Evolutionary conservation across 2,113 vertebrate species (phyloP).

Genomic region (Saccopteryx leptura): DNA sequence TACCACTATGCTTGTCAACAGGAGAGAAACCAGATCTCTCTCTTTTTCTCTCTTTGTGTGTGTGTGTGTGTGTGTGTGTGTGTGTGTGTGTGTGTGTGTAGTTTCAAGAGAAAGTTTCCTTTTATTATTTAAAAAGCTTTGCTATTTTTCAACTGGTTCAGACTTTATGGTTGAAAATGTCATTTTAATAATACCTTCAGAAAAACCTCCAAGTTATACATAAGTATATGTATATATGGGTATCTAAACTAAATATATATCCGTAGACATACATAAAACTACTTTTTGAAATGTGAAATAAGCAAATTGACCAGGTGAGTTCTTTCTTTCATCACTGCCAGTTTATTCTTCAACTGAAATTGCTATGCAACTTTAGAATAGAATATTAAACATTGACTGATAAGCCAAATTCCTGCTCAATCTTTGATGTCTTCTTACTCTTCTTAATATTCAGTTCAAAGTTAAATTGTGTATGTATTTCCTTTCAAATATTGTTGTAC

Average conservation of each 20-base stretch:
- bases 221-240: background rate
- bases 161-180: background rate
- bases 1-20: background rate
- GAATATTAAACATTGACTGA: background rate
- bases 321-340: background rate
- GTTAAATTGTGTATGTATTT: background rate
- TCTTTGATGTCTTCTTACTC: background rate
- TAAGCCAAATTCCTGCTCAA: background rate
- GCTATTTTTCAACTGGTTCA: background rate
- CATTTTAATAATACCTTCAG: background rate
- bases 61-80: background rate
- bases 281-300: background rate
- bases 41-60: no score
- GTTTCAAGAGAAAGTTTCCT: background rate
- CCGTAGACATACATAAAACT: background rate
- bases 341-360: conserved; percentile 6
- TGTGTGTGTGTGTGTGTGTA: no score
- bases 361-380: background rate
- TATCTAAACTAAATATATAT: background rate
- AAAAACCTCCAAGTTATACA: background rate
- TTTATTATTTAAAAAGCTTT: background rate
- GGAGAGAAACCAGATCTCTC: background rate
- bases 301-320: background rate
- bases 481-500: background rate
- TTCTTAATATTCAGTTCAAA: background rate